Percentiles rank a stretch among this genome's conserved stretches.
These are phyloP conservation scores for Dicyrtoma fusca DNA, from an alignment of 2,888 invertebrate genomes.

Conservation along the genomic window DNA sequence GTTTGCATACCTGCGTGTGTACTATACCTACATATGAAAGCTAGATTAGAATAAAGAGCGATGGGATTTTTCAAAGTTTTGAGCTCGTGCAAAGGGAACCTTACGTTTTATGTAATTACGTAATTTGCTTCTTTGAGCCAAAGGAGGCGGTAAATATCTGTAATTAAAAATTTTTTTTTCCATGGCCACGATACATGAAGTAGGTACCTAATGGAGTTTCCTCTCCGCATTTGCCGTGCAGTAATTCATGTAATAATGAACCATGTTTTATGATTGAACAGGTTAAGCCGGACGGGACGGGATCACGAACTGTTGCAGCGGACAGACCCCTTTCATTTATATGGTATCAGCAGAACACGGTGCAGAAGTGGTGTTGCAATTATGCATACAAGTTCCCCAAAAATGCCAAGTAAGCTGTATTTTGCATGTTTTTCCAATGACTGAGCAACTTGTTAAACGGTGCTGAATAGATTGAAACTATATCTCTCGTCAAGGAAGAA, in stretches of 20 bases:
- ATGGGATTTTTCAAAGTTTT: too few species aligned
- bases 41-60: too few species aligned
- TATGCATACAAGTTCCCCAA: slow-evolving; percentile 68
- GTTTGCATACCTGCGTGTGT: too few species aligned
- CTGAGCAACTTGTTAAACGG: background rate
- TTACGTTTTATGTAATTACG: too few species aligned
- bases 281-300: slow-evolving; percentile 56
- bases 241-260: too few species aligned
- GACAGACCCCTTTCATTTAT: slow-evolving; percentile 56
- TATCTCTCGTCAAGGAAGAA: background rate
- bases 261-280: slow-evolving; percentile 34
- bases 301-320: slow-evolving; percentile 54
- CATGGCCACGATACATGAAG: background rate
- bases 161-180: too few species aligned
- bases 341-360: slow-evolving; percentile 54
- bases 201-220: too few species aligned
- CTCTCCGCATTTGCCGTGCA: too few species aligned
- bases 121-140: too few species aligned
- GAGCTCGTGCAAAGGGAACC: too few species aligned
- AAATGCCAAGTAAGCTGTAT: slow-evolving; percentile 82
- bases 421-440: slow-evolving; percentile 29
- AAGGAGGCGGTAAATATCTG: too few species aligned
- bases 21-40: too few species aligned
- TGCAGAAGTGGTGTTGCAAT: slow-evolving; percentile 57
- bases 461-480: background rate